Evolutionary conservation across 1,140 invertebrate genomes (phyloP).

Genomic region (Popillia japonica): DNA sequence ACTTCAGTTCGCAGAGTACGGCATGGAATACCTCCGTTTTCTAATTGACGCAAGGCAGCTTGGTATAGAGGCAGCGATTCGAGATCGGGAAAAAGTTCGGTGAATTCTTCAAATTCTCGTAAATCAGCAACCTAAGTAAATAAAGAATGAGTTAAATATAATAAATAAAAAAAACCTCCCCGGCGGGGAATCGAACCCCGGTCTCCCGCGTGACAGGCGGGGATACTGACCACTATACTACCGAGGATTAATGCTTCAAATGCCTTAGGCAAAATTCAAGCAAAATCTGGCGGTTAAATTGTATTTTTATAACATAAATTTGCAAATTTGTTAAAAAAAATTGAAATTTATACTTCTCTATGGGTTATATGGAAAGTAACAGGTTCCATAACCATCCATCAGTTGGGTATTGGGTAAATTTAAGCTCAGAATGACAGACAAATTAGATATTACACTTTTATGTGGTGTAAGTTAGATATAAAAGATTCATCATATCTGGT

Average conservation of each 20-base stretch:
- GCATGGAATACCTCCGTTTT: slow-evolving; percentile 78
- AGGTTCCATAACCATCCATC: slow-evolving; percentile 29
- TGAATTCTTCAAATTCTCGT: slow-evolving; percentile 85
- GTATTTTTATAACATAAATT: not conserved
- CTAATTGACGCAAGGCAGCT: slow-evolving; percentile 77
- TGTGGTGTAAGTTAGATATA: too few relatives aligned
- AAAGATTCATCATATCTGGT: too few relatives aligned
- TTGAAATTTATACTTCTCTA: not conserved
- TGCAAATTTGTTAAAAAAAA: not conserved
- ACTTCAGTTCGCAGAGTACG: slow-evolving; percentile 84
- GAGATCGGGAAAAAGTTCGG: slow-evolving; percentile 75
- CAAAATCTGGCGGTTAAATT: too few relatives aligned
- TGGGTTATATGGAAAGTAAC: not conserved
- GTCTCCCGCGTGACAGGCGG: slow-evolving; percentile 52
- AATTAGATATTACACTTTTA: not conserved
- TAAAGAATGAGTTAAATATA: not conserved
- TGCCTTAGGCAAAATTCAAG: too few relatives aligned
- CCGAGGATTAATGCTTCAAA: slow-evolving; percentile 41
- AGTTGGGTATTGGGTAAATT: not conserved
- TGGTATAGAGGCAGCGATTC: slow-evolving; percentile 84
- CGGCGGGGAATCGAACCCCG: slow-evolving; percentile 52
- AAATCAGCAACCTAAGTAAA: slow-evolving; percentile 84
- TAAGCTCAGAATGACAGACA: not conserved
- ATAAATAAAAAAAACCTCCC: not conserved
- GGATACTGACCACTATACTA: slow-evolving; percentile 52